Evolutionary conservation across 2,888 invertebrate species (phyloP).

Genomic region (Diogma glabrata): DNA sequence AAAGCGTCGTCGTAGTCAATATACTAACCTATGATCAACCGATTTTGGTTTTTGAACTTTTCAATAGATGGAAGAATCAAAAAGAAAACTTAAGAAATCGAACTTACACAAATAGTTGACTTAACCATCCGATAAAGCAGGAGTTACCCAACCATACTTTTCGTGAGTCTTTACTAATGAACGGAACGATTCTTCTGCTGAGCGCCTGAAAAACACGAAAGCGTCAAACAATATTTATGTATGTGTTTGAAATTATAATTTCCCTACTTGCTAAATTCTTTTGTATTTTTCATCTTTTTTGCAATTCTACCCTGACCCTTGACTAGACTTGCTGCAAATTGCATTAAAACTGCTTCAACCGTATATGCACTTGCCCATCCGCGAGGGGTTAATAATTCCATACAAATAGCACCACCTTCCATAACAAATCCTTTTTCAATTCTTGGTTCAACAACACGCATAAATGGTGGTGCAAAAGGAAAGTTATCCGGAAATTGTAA

Average conservation of each 20-base stretch:
- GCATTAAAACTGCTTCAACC: conserved; percentile 79
- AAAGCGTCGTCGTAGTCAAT: too few relatives aligned
- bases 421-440: conserved; percentile 80
- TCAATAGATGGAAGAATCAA: too few relatives aligned
- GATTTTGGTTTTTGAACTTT: too few relatives aligned
- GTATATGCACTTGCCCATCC: conserved; percentile 85
- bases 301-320: conserved; percentile 78
- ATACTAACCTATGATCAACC: too few relatives aligned
- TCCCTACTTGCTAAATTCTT: conserved; percentile 53
- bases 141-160: conserved; percentile 86
- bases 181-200: conserved; percentile 80
- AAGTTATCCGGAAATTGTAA: conserved; percentile 79
- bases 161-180: conserved; percentile 82
- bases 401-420: conserved; percentile 84
- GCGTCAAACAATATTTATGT: neutral
- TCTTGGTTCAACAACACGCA: conserved; percentile 66
- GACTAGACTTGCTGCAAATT: conserved; percentile 78
- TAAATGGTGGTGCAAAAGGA: conserved; percentile 80
- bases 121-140: conserved; percentile 75
- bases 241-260: neutral
- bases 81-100: too few relatives aligned
- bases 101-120: neutral
- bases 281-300: conserved; percentile 62
- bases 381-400: conserved; percentile 75
- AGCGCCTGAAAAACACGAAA: conserved; percentile 38